Percentiles rank a stretch among this genome's conserved stretches.
Conservation (phyloP, 92 coral and sea anemone species). For the Porites evermanni region DNA sequence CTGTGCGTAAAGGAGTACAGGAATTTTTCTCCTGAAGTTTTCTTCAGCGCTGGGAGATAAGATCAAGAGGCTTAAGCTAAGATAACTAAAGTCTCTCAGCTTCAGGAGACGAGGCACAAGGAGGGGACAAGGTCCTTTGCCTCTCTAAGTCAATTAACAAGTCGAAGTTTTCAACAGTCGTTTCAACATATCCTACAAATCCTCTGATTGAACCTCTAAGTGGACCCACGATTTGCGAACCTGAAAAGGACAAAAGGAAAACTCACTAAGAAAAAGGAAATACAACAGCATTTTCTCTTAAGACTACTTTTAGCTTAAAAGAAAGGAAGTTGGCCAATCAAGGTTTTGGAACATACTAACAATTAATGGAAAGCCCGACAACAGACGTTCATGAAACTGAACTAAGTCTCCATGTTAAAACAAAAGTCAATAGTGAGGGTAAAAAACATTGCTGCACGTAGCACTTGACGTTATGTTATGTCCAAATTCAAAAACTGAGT, state of each 20-base stretch:
- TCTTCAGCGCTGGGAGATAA: background rate
- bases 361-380: too few species aligned
- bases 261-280: background rate
- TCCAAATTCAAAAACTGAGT: too few species aligned
- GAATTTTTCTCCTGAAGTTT: background rate
- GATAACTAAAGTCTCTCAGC: background rate
- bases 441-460: too few species aligned
- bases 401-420: too few species aligned
- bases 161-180: conserved; percentile 87
- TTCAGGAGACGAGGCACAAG: background rate
- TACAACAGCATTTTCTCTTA: too few species aligned
- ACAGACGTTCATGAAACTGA: too few species aligned
- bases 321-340: too few species aligned
- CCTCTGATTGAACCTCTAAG: conserved; percentile 93
- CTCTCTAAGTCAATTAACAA: conserved; percentile 70
- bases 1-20: background rate
- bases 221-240: conserved; percentile 84
- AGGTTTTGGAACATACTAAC: too few species aligned
- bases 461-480: too few species aligned
- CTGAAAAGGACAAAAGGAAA: conserved; percentile 35
- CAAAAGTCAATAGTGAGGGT: too few species aligned
- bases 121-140: conserved; percentile 24
- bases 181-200: conserved; percentile 94
- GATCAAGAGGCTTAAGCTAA: too few species aligned
- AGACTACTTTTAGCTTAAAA: background rate